These are phyloP conservation scores for Creontiades dilutus DNA, from an alignment of 2,888 invertebrate genomes.

Conservation along the genomic window DNA sequence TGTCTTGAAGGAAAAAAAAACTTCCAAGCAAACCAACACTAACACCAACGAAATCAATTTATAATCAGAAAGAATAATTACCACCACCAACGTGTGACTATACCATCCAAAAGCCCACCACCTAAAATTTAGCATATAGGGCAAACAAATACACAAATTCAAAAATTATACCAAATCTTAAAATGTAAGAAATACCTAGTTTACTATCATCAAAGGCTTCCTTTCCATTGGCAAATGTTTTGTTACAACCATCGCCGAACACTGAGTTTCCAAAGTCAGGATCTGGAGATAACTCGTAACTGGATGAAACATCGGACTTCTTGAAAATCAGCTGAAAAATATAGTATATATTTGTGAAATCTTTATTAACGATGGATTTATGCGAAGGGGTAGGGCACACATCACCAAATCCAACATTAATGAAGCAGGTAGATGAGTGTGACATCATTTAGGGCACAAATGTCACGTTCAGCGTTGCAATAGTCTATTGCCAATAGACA, in stretches of 20 bases:
- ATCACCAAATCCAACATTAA: too few species aligned
- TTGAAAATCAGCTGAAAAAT: slow-evolving; percentile 82
- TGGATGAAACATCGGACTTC: slow-evolving; percentile 80
- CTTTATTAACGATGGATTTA: too few species aligned
- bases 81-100: not conserved
- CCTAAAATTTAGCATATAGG: slow-evolving; percentile 60
- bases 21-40: not conserved
- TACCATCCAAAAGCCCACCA: slow-evolving; percentile 8
- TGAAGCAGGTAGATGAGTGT: too few species aligned
- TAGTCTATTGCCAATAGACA: too few species aligned
- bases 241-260: slow-evolving; percentile 79
- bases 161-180: slow-evolving; percentile 67
- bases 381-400: too few species aligned
- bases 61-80: not conserved
- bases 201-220: slow-evolving; percentile 68
- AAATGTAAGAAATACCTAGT: slow-evolving; percentile 60
- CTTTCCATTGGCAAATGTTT: slow-evolving; percentile 76
- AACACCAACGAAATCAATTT: not conserved
- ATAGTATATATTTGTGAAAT: too few species aligned
- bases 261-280: slow-evolving; percentile 84
- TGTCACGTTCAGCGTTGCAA: too few species aligned
- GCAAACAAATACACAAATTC: slow-evolving; percentile 65
- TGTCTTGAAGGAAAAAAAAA: not conserved
- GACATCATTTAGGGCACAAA: too few species aligned
- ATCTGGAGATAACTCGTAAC: slow-evolving; percentile 82